These are phyloP conservation scores for Polydrusus cervinus DNA, from an alignment of 2,888 invertebrate species.

Conservation along the genomic window DNA sequence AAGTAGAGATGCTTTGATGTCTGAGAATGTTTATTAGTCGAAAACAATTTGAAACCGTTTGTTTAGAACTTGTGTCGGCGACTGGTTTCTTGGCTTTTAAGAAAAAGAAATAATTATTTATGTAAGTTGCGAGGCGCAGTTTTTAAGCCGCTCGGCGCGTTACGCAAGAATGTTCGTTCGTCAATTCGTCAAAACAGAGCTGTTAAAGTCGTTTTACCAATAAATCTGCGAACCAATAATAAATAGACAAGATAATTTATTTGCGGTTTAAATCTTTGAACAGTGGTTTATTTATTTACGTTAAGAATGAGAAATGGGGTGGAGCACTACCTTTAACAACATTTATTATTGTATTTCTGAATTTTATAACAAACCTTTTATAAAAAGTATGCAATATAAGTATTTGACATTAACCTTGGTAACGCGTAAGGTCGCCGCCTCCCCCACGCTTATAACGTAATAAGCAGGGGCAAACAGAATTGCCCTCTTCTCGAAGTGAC, in stretches of 20 bases:
- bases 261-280: neutral
- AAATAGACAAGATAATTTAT: conserved; percentile 6
- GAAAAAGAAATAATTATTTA: conserved; percentile 52
- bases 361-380: no score
- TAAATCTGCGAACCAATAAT: conserved; percentile 40
- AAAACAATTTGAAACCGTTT: conserved; percentile 52
- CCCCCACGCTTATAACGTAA: no score
- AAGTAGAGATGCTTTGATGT: conserved; percentile 52
- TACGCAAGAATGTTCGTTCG: conserved; percentile 30
- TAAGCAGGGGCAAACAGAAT: no score
- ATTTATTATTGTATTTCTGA: no score
- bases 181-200: conserved; percentile 40
- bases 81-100: conserved; percentile 49
- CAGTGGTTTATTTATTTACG: neutral
- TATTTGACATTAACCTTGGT: no score
- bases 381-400: no score
- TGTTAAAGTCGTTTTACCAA: conserved; percentile 30
- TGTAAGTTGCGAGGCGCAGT: conserved; percentile 47
- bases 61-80: conserved; percentile 46
- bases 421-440: no score
- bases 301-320: no score
- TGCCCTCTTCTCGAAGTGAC: no score
- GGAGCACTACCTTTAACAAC: no score
- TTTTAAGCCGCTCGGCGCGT: conserved; percentile 37
- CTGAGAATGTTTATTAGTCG: conserved; percentile 54